Percentiles rank a stretch among this genome's conserved stretches.
Evolutionary conservation across 2,797 vertebrate genomes (phyloP).

Genomic region (Triplophysa yarkandensis): DNA sequence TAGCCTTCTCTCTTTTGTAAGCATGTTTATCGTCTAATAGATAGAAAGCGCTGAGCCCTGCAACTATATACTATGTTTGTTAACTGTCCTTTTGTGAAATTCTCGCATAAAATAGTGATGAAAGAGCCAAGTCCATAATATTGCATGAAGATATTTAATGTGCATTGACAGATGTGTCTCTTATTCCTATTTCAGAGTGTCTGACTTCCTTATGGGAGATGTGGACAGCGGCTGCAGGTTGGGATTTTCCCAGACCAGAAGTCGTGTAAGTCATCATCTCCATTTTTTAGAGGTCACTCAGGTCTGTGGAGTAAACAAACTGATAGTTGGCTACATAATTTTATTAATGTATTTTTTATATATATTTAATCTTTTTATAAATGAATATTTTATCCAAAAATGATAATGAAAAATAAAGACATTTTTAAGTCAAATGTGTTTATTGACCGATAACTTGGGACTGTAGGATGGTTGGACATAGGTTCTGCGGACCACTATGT

Average conservation of each 20-base stretch:
- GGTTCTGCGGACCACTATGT: too few relatives aligned
- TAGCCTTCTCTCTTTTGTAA: not conserved
- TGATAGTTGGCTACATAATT: not conserved
- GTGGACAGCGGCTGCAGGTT: conserved; percentile 81
- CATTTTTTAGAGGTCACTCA: not conserved
- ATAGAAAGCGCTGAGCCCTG: not conserved
- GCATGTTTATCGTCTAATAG: not conserved
- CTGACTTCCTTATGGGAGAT: conserved; percentile 92
- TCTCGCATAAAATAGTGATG: not conserved
- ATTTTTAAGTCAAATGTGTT: too few relatives aligned
- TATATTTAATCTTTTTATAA: not conserved
- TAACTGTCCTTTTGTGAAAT: not conserved
- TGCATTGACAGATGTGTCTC: conserved; percentile 39
- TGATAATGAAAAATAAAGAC: too few relatives aligned
- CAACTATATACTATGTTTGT: not conserved
- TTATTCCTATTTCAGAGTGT: conserved; percentile 74
- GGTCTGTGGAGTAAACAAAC: not conserved
- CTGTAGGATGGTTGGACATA: too few relatives aligned
- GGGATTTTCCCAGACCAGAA: conserved; percentile 80
- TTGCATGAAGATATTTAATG: not conserved
- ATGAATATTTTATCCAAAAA: not conserved
- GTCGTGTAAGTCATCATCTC: conserved; percentile 70
- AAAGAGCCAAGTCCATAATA: not conserved
- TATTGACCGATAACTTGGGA: too few relatives aligned
- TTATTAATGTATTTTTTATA: too few relatives aligned